phyloP scores from a whole-genome alignment of 1,140 invertebrate species.

The Lepidotrigona ventralis region DNA sequence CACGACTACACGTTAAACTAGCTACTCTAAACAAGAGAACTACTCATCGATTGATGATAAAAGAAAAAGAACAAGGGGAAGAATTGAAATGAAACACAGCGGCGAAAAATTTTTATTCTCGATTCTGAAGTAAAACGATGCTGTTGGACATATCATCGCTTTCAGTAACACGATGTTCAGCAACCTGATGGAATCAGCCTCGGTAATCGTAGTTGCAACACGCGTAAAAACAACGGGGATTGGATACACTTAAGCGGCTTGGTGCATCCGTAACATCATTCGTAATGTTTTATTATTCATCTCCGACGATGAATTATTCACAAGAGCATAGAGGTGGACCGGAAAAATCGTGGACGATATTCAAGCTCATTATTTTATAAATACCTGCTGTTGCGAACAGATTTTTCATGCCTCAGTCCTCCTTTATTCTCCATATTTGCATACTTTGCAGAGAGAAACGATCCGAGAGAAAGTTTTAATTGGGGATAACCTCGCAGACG shows the following conservation, averaged over 20 bases:
- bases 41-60: no score
- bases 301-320: constrained; percentile 25
- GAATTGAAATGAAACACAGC: background rate
- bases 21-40: no score
- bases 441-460: background rate
- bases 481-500: background rate
- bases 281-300: constrained; percentile 40
- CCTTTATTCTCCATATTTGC: background rate
- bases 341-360: constrained; percentile 16
- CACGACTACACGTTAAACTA: no score
- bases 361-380: constrained; percentile 38
- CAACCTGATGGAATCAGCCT: background rate
- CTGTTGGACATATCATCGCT: background rate
- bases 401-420: background rate
- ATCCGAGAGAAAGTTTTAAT: constrained; percentile 30
- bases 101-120: background rate
- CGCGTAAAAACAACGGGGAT: background rate
- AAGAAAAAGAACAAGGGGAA: background rate
- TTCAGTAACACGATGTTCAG: background rate
- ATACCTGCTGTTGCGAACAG: background rate
- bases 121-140: background rate
- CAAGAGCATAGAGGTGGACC: background rate
- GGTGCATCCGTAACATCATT: background rate
- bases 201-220: background rate
- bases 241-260: background rate